phyloP scores from a whole-genome alignment of 1,140 invertebrate species.

The Ctenoplectra terminalis region DNA sequence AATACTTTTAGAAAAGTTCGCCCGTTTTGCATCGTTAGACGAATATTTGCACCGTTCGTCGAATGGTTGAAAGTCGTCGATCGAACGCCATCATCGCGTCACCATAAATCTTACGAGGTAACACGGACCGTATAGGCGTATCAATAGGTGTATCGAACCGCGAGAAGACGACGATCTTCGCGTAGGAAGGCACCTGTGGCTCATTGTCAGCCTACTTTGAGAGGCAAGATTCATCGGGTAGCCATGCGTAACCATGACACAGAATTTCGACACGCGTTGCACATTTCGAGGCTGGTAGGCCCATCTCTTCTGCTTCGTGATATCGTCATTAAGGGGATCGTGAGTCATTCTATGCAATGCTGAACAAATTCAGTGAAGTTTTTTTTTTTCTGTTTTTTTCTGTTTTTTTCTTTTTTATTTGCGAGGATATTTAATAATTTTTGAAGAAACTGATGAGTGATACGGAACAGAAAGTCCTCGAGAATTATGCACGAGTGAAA shows the following conservation, averaged over 20 bases:
- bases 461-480: no score
- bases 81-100: not conserved
- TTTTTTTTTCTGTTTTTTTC: no score
- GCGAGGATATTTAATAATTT: not conserved
- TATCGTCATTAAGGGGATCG: not conserved
- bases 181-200: conserved; percentile 44
- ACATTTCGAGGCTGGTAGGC: conserved; percentile 30
- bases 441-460: not conserved
- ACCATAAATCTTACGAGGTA: conserved; percentile 1
- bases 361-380: not conserved
- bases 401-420: no score
- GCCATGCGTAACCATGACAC: conserved; percentile 57
- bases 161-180: conserved; percentile 8
- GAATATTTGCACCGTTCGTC: conserved; percentile 10
- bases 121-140: not conserved
- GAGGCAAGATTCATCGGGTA: conserved; percentile 39
- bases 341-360: not conserved
- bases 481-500: no score
- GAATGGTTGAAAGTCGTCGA: not conserved
- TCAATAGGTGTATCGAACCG: conserved; percentile 1
- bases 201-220: conserved; percentile 40
- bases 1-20: conserved; percentile 35
- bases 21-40: conserved; percentile 13
- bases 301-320: not conserved
- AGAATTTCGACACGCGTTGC: conserved; percentile 55